These are phyloP conservation scores for Progne subis DNA, from an alignment of 2,113 vertebrate genomes.

Conservation along the genomic window DNA sequence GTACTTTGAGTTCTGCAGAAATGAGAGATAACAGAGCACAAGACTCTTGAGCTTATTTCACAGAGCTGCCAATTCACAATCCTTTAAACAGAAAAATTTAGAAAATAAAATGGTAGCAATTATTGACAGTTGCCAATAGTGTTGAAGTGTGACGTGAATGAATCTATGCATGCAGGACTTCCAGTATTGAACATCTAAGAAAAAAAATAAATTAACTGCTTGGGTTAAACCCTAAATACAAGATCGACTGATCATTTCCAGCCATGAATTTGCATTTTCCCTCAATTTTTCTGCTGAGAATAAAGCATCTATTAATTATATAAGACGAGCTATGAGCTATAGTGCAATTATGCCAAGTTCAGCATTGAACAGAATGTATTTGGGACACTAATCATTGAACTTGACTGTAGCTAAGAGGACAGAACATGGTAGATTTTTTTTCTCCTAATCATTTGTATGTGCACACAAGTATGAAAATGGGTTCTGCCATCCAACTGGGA, in stretches of 20 bases:
- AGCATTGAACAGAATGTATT: not conserved
- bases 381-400: not conserved
- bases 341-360: not conserved
- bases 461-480: not conserved
- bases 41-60: not conserved
- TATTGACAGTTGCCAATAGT: not conserved
- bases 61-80: not conserved
- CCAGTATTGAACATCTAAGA: not conserved
- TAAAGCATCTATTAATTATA: not conserved
- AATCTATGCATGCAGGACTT: not conserved
- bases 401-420: not conserved
- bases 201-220: not conserved
- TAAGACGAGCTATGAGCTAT: not conserved
- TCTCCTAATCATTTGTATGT: constrained; percentile 14
- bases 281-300: not conserved
- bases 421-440: not conserved
- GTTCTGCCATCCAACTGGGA: constrained; percentile 8
- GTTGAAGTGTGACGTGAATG: not conserved
- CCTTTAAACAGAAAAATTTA: not conserved
- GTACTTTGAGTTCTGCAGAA: not conserved
- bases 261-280: not conserved
- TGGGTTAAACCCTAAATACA: not conserved
- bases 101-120: not conserved
- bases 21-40: not conserved
- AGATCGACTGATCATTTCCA: not conserved